A percentile compares a stretch with the other conserved stretches of the same genome.
Conservation (phyloP, 2,888 invertebrate genomes). For the Tryphoninae sp. region DNA sequence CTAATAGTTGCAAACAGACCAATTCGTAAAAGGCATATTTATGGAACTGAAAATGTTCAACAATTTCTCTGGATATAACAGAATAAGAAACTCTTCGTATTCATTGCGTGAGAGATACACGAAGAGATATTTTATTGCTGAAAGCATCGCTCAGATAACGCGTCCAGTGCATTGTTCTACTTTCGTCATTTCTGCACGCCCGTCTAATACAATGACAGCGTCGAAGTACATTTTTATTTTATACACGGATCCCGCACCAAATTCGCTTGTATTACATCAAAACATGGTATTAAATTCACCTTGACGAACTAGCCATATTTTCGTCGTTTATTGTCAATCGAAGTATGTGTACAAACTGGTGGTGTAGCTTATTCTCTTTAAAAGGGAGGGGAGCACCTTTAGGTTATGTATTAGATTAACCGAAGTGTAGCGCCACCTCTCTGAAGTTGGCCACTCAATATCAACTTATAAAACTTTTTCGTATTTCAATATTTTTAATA, state of each 20-base stretch:
- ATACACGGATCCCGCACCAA: not conserved
- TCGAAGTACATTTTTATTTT: not conserved
- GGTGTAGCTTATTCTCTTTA: too few relatives aligned
- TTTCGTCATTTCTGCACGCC: slow-evolving; percentile 7
- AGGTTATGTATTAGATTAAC: too few relatives aligned
- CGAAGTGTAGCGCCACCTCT: too few relatives aligned
- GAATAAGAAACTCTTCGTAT: not conserved
- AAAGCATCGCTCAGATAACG: slow-evolving; percentile 38
- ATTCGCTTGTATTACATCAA: slow-evolving; percentile 6
- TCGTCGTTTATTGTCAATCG: slow-evolving; percentile 61
- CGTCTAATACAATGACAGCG: not conserved
- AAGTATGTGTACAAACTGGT: not conserved
- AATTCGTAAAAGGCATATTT: not conserved
- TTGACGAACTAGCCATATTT: slow-evolving; percentile 87
- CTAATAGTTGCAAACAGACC: not conserved
- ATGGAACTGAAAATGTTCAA: not conserved
- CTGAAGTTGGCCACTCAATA: too few relatives aligned
- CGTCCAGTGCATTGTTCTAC: not conserved
- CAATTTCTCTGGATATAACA: not conserved
- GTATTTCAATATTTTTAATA: too few relatives aligned
- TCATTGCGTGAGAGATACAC: not conserved
- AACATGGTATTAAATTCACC: slow-evolving; percentile 81
- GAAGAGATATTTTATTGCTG: not conserved
- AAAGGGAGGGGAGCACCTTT: too few relatives aligned
- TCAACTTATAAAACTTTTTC: too few relatives aligned